Conservation (phyloP, 2,797 vertebrate genomes). For the Merluccius polli region DNA sequence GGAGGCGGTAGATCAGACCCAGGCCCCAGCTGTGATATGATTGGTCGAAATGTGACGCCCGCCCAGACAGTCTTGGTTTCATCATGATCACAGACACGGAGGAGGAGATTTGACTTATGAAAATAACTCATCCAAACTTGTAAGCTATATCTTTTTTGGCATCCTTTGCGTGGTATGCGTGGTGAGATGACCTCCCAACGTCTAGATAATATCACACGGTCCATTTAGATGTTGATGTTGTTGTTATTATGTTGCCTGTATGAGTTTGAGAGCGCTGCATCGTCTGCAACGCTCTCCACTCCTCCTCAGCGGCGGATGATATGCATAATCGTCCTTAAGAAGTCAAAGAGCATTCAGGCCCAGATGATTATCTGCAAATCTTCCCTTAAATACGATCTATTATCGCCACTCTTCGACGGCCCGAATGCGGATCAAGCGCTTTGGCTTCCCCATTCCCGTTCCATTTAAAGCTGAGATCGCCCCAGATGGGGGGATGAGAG, state of each 20-base stretch:
- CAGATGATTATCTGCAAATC: constrained; percentile 21
- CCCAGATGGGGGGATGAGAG: constrained; percentile 14
- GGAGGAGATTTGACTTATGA: not conserved
- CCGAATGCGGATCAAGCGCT: not conserved
- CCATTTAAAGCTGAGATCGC: constrained; percentile 19
- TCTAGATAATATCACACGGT: not conserved
- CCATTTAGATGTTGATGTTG: not conserved
- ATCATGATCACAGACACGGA: not conserved
- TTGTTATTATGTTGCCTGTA: too few species aligned
- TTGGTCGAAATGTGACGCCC: not conserved
- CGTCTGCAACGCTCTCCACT: not conserved
- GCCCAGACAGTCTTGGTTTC: not conserved
- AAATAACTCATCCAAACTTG: not conserved
- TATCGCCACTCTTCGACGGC: not conserved
- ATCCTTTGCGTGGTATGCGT: not conserved
- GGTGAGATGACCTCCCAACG: not conserved
- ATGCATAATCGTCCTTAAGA: not conserved
- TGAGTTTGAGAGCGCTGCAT: not conserved
- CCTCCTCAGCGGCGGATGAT: not conserved
- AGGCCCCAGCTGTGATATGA: not conserved
- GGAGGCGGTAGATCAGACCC: too few species aligned
- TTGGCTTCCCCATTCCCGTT: not conserved
- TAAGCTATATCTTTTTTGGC: not conserved
- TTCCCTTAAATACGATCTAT: constrained; percentile 34
- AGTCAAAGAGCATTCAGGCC: constrained; percentile 19